These are phyloP conservation scores for Labroides dimidiatus DNA, from an alignment of 2,797 vertebrate species.

Conservation along the genomic window DNA sequence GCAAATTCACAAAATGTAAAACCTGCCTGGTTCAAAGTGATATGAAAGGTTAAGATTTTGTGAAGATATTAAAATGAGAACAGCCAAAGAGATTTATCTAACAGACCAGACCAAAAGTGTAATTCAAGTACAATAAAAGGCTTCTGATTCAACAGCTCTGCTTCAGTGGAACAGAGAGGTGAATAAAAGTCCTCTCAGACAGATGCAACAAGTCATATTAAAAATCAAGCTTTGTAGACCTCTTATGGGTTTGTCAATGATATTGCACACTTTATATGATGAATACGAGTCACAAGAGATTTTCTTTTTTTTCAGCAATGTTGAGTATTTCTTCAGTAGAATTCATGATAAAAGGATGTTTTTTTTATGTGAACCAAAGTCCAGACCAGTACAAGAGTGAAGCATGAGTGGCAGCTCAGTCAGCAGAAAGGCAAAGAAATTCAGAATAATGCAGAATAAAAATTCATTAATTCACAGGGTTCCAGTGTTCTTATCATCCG, in stretches of 20 bases:
- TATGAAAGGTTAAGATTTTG: constrained; percentile 40
- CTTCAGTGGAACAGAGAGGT: constrained; percentile 38
- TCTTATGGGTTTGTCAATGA: constrained; percentile 48
- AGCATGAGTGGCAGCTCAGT: constrained; percentile 12
- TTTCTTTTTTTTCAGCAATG: constrained; percentile 11
- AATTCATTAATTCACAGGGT: constrained; percentile 43
- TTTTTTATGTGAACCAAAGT: constrained; percentile 29
- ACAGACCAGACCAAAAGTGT: constrained; percentile 49
- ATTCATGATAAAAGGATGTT: constrained; percentile 39
- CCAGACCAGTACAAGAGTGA: constrained; percentile 17
- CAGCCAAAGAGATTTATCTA: constrained; percentile 38
- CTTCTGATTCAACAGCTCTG: constrained; percentile 47
- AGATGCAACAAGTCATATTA: constrained; percentile 31
- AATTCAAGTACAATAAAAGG: constrained; percentile 64
- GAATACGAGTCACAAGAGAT: constrained; percentile 33
- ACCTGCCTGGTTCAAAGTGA: constrained; percentile 28
- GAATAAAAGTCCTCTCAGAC: constrained; percentile 49
- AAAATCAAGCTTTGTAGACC: constrained; percentile 25
- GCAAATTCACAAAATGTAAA: constrained; percentile 55
- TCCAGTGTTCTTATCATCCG: constrained; percentile 54
- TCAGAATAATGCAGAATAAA: constrained; percentile 10
- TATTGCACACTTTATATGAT: constrained; percentile 60
- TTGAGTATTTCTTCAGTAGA: constrained; percentile 17
- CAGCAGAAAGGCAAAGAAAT: background rate
- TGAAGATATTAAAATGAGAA: constrained; percentile 57